Evolutionary conservation across 2,797 vertebrate species (phyloP), one percentile per base, ranked within the genome.

Genomic region (Peromyscus nudipes): DNA sequence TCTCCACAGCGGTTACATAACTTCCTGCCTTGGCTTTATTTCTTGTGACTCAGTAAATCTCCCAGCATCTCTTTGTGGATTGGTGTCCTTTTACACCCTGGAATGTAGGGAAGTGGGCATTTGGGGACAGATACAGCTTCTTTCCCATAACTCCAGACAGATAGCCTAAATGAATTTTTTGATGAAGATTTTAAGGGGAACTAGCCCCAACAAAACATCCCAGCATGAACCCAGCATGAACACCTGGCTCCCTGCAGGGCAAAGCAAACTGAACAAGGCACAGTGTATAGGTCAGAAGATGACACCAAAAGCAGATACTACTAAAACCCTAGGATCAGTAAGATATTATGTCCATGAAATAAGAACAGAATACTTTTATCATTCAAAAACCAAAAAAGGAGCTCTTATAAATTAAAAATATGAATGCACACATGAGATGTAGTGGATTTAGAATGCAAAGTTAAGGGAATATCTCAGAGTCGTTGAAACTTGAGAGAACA

Each of bases 1-100:
- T 84, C 82, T 89, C 21, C 76, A 77, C 65, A 29, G n/a, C 2
- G 13, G 37, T 94, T 95, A 91, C 0, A 6, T 91, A 96, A 93
- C 76, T 77, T 82, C 43, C 43, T 92, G 81, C 14, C 75, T 93
- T 75, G 46, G 81, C 43, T 71, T 37, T 0, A 0, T 92, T 27
- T 31, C 82, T 40, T 83, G 88, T 79, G 77, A 91, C 25, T 91
- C 64, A n/a, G 31, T 80, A 65, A 87, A 65, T 89, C 75, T 91
- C 77, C 62, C 65, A 27, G 0, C 5, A 17, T 64, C 37, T 95
- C 57, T 46, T 79, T 93, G 40, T 71, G 57, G n/a, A 40, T 16
- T 79, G 14, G 14, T 71, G 75, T 55, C 29, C 52, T 62, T 86
- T 57, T 7, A 4, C 10, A 67, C 6, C 31, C 65, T 49, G 52